phyloP scores from a whole-genome alignment of 2,888 invertebrate species.

The Xiphydria camelus region DNA sequence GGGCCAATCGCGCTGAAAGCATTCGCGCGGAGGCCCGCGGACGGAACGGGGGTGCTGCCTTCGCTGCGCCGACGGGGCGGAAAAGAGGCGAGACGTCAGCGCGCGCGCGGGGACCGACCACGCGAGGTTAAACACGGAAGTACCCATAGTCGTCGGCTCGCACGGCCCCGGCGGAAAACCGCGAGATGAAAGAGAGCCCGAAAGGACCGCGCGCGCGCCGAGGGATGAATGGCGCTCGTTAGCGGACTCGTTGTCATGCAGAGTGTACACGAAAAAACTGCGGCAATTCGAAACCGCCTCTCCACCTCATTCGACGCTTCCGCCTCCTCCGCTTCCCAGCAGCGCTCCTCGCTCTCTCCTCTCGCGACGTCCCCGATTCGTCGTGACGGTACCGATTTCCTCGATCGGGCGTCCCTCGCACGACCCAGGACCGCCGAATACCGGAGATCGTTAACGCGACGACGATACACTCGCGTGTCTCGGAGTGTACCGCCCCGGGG shows the following conservation, averaged over 20 bases:
- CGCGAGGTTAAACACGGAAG: background rate
- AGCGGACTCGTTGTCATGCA: slow-evolving; percentile 42
- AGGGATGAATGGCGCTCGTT: slow-evolving; percentile 42
- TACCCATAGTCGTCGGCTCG: background rate
- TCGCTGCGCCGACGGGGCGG: background rate
- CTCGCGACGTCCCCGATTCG: no score
- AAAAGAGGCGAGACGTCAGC: no score
- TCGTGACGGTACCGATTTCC: no score
- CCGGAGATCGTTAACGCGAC: no score
- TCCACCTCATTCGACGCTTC: no score
- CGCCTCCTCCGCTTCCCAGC: background rate
- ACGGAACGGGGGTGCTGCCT: background rate
- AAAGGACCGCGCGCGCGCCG: background rate
- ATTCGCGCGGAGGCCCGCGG: background rate
- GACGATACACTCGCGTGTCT: background rate
- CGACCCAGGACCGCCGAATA: slow-evolving; percentile 1
- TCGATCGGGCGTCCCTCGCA: slow-evolving; percentile 2
- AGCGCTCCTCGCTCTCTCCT: no score
- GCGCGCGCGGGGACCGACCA: background rate
- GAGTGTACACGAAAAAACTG: slow-evolving; percentile 38
- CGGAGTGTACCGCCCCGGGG: background rate
- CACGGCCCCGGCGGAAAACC: background rate
- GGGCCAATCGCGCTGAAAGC: slow-evolving; percentile 6
- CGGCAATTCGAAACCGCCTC: slow-evolving; percentile 16
- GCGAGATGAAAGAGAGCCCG: background rate